Conservation (phyloP, 2,888 invertebrate genomes). For the Nomada ruficornis region DNA sequence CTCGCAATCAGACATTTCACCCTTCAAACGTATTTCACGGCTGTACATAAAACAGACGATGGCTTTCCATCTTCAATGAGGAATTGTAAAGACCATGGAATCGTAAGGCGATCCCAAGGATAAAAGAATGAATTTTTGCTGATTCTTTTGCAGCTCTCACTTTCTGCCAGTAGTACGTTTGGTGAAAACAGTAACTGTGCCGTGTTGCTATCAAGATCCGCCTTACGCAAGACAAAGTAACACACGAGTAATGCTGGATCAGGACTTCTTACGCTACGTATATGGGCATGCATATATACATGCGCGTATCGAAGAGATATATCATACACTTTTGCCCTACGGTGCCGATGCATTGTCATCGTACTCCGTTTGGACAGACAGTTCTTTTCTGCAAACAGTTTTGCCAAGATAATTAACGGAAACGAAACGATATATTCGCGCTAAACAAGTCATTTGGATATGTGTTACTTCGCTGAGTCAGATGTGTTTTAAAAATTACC, state of each 20-base stretch:
- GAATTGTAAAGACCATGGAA: not conserved
- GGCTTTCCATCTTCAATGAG: not conserved
- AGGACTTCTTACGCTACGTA: slow-evolving; percentile 32
- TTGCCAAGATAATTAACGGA: not conserved
- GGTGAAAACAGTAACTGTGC: slow-evolving; percentile 69
- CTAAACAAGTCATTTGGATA: not conserved
- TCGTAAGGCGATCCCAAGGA: slow-evolving; percentile 22
- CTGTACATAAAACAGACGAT: not conserved
- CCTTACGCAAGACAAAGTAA: slow-evolving; percentile 64
- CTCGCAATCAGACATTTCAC: not conserved
- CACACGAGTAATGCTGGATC: slow-evolving; percentile 33
- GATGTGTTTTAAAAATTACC: slow-evolving; percentile 41
- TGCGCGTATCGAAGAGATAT: not conserved
- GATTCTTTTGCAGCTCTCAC: slow-evolving; percentile 64
- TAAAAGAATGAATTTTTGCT: slow-evolving; percentile 47
- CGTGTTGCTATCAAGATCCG: slow-evolving; percentile 69
- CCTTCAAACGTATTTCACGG: not conserved
- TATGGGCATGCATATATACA: slow-evolving; percentile 10
- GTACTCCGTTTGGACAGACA: not conserved
- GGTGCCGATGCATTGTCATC: not conserved
- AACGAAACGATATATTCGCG: not conserved
- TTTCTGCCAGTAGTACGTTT: slow-evolving; percentile 49
- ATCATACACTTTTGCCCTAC: slow-evolving; percentile 7
- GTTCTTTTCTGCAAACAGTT: not conserved
- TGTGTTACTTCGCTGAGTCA: slow-evolving; percentile 35